Evolutionary conservation across 1,140 invertebrate species (phyloP).

Genomic region (Drosophila bifasciata): DNA sequence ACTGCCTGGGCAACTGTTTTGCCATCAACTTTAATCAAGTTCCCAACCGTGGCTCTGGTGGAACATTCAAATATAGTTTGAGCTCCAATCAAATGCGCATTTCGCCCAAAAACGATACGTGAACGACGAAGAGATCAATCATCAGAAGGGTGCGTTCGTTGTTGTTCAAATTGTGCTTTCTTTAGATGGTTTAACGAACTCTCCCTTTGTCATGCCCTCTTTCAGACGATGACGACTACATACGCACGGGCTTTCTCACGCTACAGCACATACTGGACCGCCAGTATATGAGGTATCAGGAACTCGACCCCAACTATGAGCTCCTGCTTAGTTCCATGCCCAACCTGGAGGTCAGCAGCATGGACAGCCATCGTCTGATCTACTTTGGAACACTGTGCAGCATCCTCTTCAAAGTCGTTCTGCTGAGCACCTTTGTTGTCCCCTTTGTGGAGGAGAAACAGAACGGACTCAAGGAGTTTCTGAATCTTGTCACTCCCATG

Average conservation of each 20-base stretch:
- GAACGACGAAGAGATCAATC: slow-evolving; percentile 70
- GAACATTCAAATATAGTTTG: slow-evolving; percentile 52
- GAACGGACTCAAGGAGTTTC: slow-evolving; percentile 77
- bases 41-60: slow-evolving; percentile 13
- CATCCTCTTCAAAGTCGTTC: slow-evolving; percentile 62
- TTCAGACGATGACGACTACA: slow-evolving; percentile 75
- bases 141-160: slow-evolving; percentile 53
- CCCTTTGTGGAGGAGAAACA: slow-evolving; percentile 83
- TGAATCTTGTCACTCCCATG: slow-evolving; percentile 76
- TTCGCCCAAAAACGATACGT: slow-evolving; percentile 73
- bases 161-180: not conserved
- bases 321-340: slow-evolving; percentile 67
- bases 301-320: slow-evolving; percentile 37
- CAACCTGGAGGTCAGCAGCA: slow-evolving; percentile 43
- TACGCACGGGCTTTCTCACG: slow-evolving; percentile 64
- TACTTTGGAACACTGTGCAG: slow-evolving; percentile 64
- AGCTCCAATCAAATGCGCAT: slow-evolving; percentile 62
- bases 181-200: slow-evolving; percentile 7
- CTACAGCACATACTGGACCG: slow-evolving; percentile 67
- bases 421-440: slow-evolving; percentile 73
- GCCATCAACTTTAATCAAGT: slow-evolving; percentile 57
- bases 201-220: slow-evolving; percentile 1
- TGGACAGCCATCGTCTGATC: slow-evolving; percentile 58
- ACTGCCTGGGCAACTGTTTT: slow-evolving; percentile 58
- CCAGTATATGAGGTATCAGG: slow-evolving; percentile 58